Percentiles rank a stretch among this genome's conserved stretches.
Evolutionary conservation across 1,140 invertebrate species (phyloP).

Genomic region (Oreohelix idahoensis): DNA sequence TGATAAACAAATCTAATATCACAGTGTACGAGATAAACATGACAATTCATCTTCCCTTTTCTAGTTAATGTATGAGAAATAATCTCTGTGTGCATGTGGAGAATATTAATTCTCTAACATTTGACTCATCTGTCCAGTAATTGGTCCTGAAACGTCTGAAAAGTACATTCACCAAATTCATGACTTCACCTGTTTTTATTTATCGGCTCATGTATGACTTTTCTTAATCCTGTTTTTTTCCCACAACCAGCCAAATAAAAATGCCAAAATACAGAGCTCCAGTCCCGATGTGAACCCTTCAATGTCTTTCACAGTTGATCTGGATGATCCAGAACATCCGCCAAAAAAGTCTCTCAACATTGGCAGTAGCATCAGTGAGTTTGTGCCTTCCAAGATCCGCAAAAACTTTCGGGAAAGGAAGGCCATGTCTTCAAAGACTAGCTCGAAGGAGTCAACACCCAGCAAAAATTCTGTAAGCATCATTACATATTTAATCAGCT

Average conservation of each 20-base stretch:
- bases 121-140: too few species aligned
- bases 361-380: slow-evolving; percentile 72
- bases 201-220: neutral
- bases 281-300: slow-evolving; percentile 24
- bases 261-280: neutral
- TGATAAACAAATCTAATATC: too few species aligned
- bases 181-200: too few species aligned
- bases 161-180: too few species aligned
- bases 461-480: slow-evolving; percentile 40
- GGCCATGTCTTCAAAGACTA: slow-evolving; percentile 15
- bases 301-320: slow-evolving; percentile 75
- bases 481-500: neutral
- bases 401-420: slow-evolving; percentile 56
- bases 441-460: slow-evolving; percentile 37
- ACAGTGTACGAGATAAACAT: too few species aligned
- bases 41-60: too few species aligned
- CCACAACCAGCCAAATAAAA: neutral
- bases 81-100: too few species aligned
- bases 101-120: too few species aligned
- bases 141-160: too few species aligned
- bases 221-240: neutral
- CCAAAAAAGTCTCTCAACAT: slow-evolving; percentile 50
- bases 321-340: slow-evolving; percentile 63
- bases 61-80: too few species aligned
- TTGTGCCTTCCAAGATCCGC: slow-evolving; percentile 71